Evolutionary conservation across 1,140 invertebrate genomes (phyloP).

Genomic region (Triops cancriformis): DNA sequence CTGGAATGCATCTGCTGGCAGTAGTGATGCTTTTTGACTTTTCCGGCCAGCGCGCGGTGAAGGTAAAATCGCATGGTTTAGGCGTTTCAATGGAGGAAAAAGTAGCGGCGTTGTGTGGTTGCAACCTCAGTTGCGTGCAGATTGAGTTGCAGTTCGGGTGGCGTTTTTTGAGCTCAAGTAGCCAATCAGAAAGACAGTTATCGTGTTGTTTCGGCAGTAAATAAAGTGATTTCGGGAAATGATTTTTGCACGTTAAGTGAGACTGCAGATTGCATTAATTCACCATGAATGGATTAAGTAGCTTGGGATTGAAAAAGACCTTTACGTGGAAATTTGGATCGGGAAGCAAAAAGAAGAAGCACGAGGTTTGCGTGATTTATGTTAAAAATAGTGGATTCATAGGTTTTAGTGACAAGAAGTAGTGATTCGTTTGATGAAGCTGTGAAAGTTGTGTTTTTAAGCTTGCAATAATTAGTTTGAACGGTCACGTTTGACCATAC

Average conservation of each 20-base stretch:
- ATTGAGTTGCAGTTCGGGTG: background rate
- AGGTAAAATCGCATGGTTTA: background rate
- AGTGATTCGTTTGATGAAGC: background rate
- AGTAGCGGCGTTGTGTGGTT: background rate
- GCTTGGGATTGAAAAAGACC: slow-evolving; percentile 21
- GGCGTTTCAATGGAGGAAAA: background rate
- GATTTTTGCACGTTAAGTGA: background rate
- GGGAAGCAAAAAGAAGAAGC: background rate
- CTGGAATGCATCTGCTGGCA: background rate
- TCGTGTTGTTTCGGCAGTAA: no score
- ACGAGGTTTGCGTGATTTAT: background rate
- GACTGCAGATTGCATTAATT: background rate
- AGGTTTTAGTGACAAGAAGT: no score
- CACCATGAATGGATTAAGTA: background rate
- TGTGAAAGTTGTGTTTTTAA: no score
- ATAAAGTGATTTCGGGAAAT: background rate
- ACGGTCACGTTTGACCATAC: no score
- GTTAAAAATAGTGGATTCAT: no score
- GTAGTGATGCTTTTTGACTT: background rate
- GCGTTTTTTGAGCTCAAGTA: background rate
- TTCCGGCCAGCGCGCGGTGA: background rate
- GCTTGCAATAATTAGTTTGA: no score
- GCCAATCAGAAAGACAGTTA: no score
- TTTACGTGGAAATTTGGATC: slow-evolving; percentile 26
- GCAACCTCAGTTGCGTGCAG: background rate